A percentile compares a stretch with the other conserved stretches of the same genome.
These are phyloP conservation scores for Heterodera filipjevi DNA, from an alignment of 2,888 invertebrate species.

Conservation along the genomic window DNA sequence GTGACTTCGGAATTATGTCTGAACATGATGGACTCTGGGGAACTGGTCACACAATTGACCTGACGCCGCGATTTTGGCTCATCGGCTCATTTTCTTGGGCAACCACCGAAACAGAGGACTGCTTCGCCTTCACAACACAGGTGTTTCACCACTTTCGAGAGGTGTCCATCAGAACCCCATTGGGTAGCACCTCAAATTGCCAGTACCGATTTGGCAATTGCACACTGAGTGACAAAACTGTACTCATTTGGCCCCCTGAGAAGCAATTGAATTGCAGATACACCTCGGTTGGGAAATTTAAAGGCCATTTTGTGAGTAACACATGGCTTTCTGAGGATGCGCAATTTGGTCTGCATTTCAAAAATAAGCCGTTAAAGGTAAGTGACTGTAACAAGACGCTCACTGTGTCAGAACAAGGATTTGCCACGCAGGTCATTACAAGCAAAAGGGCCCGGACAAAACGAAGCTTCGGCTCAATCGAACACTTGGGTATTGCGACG, in stretches of 20 bases:
- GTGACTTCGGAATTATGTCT: not conserved
- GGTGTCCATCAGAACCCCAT: not conserved
- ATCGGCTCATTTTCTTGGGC: slow-evolving; percentile 15
- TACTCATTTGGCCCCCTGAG: not conserved
- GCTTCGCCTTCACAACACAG: not conserved
- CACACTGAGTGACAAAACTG: not conserved
- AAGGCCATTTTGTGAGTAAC: slow-evolving; percentile 1
- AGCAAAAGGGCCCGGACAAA: not conserved
- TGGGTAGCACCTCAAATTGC: not conserved
- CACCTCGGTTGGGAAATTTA: not conserved
- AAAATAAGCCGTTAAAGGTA: not conserved
- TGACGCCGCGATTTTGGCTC: slow-evolving; percentile 1
- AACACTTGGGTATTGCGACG: not conserved
- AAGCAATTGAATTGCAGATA: not conserved
- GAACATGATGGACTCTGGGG: slow-evolving; percentile 8
- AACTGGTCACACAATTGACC: not conserved
- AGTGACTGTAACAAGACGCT: not conserved
- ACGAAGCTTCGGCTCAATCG: not conserved
- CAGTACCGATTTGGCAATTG: not conserved
- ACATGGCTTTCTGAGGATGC: not conserved
- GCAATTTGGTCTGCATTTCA: not conserved
- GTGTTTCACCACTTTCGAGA: slow-evolving; percentile 3
- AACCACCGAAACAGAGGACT: not conserved
- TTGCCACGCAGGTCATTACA: not conserved
- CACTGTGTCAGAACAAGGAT: slow-evolving; percentile 5